These are phyloP conservation scores for Eriosoma lanigerum DNA, from an alignment of 1,140 invertebrate species.

Conservation along the genomic window DNA sequence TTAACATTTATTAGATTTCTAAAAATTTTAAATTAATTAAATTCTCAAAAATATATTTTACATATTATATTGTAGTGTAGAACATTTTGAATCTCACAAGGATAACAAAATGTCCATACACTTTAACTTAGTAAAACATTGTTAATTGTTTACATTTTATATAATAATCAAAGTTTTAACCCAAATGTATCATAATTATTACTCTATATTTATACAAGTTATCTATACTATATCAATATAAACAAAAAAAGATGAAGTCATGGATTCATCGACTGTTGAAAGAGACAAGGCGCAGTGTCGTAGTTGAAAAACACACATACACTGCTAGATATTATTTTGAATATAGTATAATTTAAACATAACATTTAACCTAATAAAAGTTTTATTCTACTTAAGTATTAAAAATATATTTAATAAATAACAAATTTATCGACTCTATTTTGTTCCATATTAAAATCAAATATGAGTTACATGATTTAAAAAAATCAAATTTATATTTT, in stretches of 20 bases:
- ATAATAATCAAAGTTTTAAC: background rate
- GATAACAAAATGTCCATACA: no score
- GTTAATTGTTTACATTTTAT: background rate
- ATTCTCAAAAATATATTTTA: no score
- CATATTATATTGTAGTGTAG: no score
- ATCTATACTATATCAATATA: background rate
- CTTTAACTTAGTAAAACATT: no score
- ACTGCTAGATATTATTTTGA: background rate
- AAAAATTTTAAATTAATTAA: no score
- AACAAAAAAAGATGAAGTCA: slow-evolving; percentile 20
- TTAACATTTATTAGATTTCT: no score
- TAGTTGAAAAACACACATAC: slow-evolving; percentile 3
- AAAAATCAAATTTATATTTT: background rate
- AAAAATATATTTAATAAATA: background rate
- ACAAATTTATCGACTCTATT: slow-evolving; percentile 3
- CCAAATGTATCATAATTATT: no score
- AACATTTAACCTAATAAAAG: background rate
- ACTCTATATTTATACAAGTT: background rate
- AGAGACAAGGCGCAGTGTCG: slow-evolving; percentile 47
- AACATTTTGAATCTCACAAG: no score
- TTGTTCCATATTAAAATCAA: background rate
- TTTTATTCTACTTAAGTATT: background rate
- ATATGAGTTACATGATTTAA: background rate
- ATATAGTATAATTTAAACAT: background rate
- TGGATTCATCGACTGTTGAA: slow-evolving; percentile 39